Evolutionary conservation across 2,113 vertebrate genomes (phyloP), one percentile per base, ranked within the genome.

Genomic region (Sclerurus mexicanus): DNA sequence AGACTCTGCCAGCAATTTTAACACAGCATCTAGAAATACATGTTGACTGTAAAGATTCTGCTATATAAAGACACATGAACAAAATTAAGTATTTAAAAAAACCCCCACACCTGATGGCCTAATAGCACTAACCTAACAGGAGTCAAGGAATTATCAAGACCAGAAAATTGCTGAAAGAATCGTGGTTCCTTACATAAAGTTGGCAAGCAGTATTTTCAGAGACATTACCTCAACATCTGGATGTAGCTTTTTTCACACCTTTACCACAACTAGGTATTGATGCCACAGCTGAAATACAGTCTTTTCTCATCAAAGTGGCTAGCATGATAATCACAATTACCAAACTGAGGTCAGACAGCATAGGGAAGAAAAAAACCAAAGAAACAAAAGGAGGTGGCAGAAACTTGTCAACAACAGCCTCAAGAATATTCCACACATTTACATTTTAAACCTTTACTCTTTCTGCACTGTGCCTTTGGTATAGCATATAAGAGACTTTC

Each of bases 11-110:
- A 98, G 97, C 98, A 98, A 98, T 98, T 98, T 98, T 97, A 98
- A 98, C 96, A 98, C 97, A 98, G 98, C 96, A 98, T 98, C 98
- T 98, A 98, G 96, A 98, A 98, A 98, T 94, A 98, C 98, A 98
- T 60, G 95, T 98, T 97, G 97, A 98, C 96, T 95, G 96, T 97
- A 97, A 98, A 97, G 95, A 97, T 93, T 97, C 90, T 98, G 96
- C 95, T 96, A 98, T 87, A 98, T 93, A 96, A 96, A 98, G 96
- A 98, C 96, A 98, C 82, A 97, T 92, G 91, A 98, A 98, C 96
- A 98, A 97, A 97, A 97, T 95, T 78, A 95, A 90, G 47, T 95
- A 85, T 53, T 90, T 68, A 7, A 1, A 73, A 92, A 52, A 72
- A 66, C 14, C 9, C 79, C 64, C 47, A 95, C 66, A 82, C 84